Evolutionary conservation across 2,113 vertebrate genomes (phyloP), one percentile per base, ranked within the genome.

Genomic region (Neodon shergylaensis): DNA sequence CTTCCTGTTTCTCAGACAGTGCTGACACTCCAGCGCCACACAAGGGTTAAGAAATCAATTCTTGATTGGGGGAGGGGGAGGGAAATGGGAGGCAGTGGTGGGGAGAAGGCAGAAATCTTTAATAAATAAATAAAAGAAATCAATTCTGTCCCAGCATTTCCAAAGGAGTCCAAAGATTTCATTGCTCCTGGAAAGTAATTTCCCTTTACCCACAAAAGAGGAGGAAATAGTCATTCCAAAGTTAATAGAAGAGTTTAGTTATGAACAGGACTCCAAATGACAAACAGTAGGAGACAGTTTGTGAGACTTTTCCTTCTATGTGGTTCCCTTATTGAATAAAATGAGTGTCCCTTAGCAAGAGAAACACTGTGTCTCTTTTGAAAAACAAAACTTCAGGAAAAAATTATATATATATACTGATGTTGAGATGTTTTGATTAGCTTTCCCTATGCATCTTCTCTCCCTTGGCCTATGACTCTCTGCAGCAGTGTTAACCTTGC

Each of bases 171-270:
- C 7, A 65, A 31, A 63, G 4, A 17, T 16, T 88, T 88, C 11
- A 76, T 88, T 85, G 47, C 77, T 94, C 78, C 79, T 70, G 42
- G 90, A 79, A 91, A 58, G 68, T 85, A 94, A 86, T 52, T 89
- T 77, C 21, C 66, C n/a, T 63, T 61, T 77, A 31, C 42, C 88
- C 44, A 77, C 44, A 70, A n/a, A 91, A 85, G 17, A 83, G 24
- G 36, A 88, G 44, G 4, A 93, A 87, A 92, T 58, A 72, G 42
- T 87, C 86, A 66, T 73, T n/a, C 78, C 54, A 91, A 70, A 5
- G 33, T 26, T 83, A 82, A 91, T 66, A 86, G 47, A 68, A 70
- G 42, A 74, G 31, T 72, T 52, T 6, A 72, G 76, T 68, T 84
- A 79, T 52, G 33, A 88, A 31, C 26, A 63, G 83, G 47, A 87